Base-by-base conservation (phyloP, 2,797 vertebrate species). In the Protonibea diacanthus region DNA sequence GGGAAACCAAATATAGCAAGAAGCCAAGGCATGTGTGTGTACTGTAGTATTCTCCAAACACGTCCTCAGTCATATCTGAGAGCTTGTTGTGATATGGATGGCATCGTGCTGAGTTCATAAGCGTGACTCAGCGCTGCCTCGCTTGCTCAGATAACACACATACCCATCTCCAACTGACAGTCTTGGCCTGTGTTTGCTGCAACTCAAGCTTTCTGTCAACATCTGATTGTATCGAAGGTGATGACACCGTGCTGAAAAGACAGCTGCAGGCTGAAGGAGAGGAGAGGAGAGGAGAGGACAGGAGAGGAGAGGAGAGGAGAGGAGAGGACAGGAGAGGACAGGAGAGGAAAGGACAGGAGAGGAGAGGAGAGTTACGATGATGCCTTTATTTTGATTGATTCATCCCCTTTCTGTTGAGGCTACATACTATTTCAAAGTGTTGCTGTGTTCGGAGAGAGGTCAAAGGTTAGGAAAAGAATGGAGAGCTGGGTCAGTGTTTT, bases 201-300 rank as follows among this genome's bases (percentile, higher is more conserved):
- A 71, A 62, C 21, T 83, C 4, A 6, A 72, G 86, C 70, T 68
- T 68, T 17, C 13, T 14, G 71, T 84, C 67, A 87, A 84, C 71
- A 80, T 25, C 5, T 59, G 83, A 84, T 87, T 1, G 0, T 60
- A 76, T 84, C 64, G 0, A 15, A 76, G 75, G 70, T 44, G 78
- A 78, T 1, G 38, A 76, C 53, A 74, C 70, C 5, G 40, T 1
- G 1, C 42, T 23, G 61, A 10, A 44, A 29, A 40, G 64, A 45
- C 77, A 58, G 64, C 59, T 40, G 70, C 23, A 76, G 66, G 25
- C 1, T 0, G 47, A 74, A 45, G 42, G 20, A 15, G 48, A 33
- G 29, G 33, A 33, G 33, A 33, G 33, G 33, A 33, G 33, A 33
- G 4, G 4, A 68, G 56, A 18, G 53, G 58, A 29, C 48, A 27